A percentile compares a stretch with the other conserved stretches of the same genome.
phyloP scores from a whole-genome alignment of 2,797 vertebrate genomes.

The Alauda arvensis region DNA sequence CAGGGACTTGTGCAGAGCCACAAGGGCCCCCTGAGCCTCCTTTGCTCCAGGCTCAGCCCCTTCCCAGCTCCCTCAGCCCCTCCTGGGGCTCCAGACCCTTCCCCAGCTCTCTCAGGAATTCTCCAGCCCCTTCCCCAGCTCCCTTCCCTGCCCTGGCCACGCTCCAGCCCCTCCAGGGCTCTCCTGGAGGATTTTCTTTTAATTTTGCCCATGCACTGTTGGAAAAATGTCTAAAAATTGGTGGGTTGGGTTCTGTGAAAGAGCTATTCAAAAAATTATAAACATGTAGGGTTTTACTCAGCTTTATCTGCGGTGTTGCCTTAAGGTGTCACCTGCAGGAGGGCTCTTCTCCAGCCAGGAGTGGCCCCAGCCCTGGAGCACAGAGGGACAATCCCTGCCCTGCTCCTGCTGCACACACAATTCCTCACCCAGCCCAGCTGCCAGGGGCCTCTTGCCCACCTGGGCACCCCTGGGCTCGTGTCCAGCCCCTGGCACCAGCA shows the following conservation, averaged over 20 bases:
- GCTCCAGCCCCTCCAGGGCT: too few relatives aligned
- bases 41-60: neutral
- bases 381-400: neutral
- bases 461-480: neutral
- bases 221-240: too few relatives aligned
- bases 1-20: too few relatives aligned
- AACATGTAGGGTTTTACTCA: too few relatives aligned
- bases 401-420: neutral
- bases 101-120: too few relatives aligned
- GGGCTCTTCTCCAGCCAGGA: neutral
- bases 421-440: neutral
- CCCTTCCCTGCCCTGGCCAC: too few relatives aligned
- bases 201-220: too few relatives aligned
- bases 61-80: neutral
- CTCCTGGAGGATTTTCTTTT: too few relatives aligned
- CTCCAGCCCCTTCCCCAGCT: neutral
- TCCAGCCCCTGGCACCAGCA: neutral
- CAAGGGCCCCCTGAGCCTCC: neutral
- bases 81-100: neutral
- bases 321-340: neutral
- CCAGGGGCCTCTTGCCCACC: neutral
- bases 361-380: neutral
- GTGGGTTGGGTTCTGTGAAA: too few relatives aligned
- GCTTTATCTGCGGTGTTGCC: too few relatives aligned
- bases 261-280: too few relatives aligned